These are phyloP conservation scores for Cylindroiulus punctatus DNA, from an alignment of 2,888 invertebrate genomes.

Conservation along the genomic window DNA sequence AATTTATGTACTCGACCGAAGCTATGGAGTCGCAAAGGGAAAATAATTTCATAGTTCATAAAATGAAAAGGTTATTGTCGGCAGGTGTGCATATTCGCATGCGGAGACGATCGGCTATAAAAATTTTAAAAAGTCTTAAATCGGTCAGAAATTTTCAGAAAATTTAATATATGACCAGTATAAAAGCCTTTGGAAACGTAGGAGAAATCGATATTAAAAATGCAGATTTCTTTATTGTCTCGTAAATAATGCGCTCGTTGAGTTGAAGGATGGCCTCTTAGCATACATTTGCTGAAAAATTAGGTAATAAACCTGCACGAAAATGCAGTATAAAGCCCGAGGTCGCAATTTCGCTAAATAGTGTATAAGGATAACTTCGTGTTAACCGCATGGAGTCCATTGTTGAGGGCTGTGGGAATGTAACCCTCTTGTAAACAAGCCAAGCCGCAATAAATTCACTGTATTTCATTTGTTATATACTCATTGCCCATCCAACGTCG, in stretches of 20 bases:
- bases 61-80: background rate
- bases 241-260: conserved; percentile 27
- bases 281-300: conserved; percentile 36
- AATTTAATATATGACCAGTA: background rate
- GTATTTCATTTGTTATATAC: conserved; percentile 42
- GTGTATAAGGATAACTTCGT: conserved; percentile 9
- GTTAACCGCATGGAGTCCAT: conserved; percentile 42
- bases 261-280: conserved; percentile 38
- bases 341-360: conserved; percentile 34
- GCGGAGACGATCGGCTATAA: background rate
- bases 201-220: conserved; percentile 7
- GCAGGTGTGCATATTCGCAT: conserved; percentile 29
- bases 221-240: conserved; percentile 25
- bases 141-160: conserved; percentile 5
- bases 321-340: conserved; percentile 37
- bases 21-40: background rate
- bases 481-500: conserved; percentile 38
- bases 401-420: conserved; percentile 42
- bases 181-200: background rate
- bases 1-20: conserved; percentile 23
- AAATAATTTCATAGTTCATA: conserved; percentile 42
- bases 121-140: background rate
- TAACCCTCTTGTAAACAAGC: conserved; percentile 42
- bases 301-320: conserved; percentile 38
- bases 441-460: conserved; percentile 31